Percentiles rank a stretch among this genome's conserved stretches.
phyloP scores from a whole-genome alignment of 2,113 vertebrate genomes.

The Danionella cerebrum region DNA sequence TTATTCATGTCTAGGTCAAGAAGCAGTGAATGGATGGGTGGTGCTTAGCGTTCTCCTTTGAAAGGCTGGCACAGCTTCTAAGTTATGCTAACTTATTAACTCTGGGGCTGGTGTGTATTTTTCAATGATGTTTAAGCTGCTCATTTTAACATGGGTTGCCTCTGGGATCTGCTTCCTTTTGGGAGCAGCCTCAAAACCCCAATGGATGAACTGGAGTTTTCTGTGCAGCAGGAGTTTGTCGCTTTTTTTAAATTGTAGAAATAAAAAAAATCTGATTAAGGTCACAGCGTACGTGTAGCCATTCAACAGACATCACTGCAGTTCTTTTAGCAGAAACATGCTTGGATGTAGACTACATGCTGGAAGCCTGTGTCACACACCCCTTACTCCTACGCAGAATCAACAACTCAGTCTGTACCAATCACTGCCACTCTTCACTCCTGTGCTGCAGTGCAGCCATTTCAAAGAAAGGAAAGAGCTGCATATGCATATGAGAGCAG shows the following conservation, averaged over 20 bases:
- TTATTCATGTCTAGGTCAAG: too few species aligned
- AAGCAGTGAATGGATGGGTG: too few species aligned
- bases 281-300: background rate
- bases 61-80: too few species aligned
- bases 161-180: too few species aligned
- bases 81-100: too few species aligned
- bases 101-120: too few species aligned
- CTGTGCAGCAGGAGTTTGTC: background rate
- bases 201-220: too few species aligned
- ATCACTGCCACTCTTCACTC: constrained; percentile 13
- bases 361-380: constrained; percentile 16
- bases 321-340: background rate
- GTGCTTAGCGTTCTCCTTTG: too few species aligned
- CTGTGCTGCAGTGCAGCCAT: constrained; percentile 21
- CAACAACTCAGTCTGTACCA: constrained; percentile 11
- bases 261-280: background rate
- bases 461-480: constrained; percentile 19
- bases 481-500: background rate
- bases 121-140: too few species aligned
- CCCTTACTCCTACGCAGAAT: constrained; percentile 9
- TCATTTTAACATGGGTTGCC: too few species aligned
- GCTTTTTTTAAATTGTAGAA: background rate
- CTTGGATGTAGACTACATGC: constrained; percentile 26
- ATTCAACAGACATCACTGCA: background rate
- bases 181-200: too few species aligned